A percentile compares a stretch with the other conserved stretches of the same genome.
These are phyloP conservation scores for Illadopsis cleaveri DNA, from an alignment of 2,113 vertebrate genomes.

Conservation along the genomic window DNA sequence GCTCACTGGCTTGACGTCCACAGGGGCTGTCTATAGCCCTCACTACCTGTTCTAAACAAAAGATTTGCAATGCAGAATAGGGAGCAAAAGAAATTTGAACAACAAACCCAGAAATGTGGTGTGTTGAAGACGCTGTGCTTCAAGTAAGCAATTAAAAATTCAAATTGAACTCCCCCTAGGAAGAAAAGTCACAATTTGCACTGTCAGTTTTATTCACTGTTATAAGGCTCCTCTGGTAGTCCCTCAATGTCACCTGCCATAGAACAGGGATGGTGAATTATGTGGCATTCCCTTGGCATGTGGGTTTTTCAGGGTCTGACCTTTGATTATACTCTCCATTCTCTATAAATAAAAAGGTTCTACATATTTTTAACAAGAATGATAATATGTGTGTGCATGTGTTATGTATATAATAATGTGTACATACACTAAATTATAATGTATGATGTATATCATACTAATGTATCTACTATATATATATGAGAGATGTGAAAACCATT, in stretches of 20 bases:
- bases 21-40: neutral
- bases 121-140: neutral
- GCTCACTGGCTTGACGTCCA: fast-evolving
- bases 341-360: neutral
- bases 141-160: neutral
- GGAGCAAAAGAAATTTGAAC: neutral
- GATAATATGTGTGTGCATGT: neutral
- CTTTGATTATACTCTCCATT: neutral
- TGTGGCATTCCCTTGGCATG: fast-evolving
- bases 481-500: neutral
- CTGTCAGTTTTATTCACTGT: neutral
- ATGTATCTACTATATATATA: neutral
- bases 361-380: neutral
- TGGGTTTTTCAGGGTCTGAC: neutral
- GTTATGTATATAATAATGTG: neutral
- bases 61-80: neutral
- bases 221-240: neutral
- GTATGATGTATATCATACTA: neutral
- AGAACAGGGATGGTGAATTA: neutral
- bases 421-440: neutral
- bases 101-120: neutral
- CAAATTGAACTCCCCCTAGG: neutral
- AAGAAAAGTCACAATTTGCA: neutral
- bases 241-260: neutral
- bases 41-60: neutral